Evolutionary conservation across 2,797 vertebrate genomes (phyloP).

Genomic region (Heliangelus exortis): DNA sequence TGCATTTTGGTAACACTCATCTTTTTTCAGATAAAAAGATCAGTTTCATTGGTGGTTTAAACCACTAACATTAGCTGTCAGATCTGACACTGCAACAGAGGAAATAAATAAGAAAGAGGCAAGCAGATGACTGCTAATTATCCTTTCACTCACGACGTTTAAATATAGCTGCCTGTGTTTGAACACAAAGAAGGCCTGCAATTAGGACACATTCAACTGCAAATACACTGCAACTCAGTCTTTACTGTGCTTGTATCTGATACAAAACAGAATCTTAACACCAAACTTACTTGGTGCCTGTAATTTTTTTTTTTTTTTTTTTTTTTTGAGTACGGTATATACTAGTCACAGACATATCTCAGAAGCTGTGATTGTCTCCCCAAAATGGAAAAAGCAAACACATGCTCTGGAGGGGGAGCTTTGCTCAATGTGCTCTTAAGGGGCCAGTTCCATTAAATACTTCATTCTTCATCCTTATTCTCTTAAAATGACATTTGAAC

Average conservation of each 20-base stretch:
- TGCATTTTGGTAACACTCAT: rapidly evolving
- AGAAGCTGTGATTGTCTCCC: neutral
- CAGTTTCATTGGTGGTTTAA: neutral
- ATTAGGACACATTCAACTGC: slow-evolving; percentile 9
- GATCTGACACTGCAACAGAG: neutral
- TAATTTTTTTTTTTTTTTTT: neutral
- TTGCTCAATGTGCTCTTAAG: neutral
- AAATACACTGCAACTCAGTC: neutral
- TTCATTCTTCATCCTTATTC: neutral
- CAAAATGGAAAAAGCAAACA: neutral
- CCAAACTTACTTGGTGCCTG: neutral
- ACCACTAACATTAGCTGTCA: neutral
- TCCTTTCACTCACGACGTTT: neutral
- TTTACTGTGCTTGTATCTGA: neutral
- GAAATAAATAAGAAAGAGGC: neutral
- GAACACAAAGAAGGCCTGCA: slow-evolving; percentile 3
- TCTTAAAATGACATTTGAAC: neutral
- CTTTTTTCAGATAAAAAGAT: neutral
- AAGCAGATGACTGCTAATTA: slow-evolving; percentile 17
- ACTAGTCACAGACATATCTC: neutral
- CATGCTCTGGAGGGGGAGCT: neutral
- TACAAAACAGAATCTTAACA: neutral
- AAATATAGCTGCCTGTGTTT: slow-evolving; percentile 41
- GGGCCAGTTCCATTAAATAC: neutral
- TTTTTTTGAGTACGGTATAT: neutral